phyloP scores from a whole-genome alignment of 2,888 invertebrate genomes.

The Eretmocerus hayati region DNA sequence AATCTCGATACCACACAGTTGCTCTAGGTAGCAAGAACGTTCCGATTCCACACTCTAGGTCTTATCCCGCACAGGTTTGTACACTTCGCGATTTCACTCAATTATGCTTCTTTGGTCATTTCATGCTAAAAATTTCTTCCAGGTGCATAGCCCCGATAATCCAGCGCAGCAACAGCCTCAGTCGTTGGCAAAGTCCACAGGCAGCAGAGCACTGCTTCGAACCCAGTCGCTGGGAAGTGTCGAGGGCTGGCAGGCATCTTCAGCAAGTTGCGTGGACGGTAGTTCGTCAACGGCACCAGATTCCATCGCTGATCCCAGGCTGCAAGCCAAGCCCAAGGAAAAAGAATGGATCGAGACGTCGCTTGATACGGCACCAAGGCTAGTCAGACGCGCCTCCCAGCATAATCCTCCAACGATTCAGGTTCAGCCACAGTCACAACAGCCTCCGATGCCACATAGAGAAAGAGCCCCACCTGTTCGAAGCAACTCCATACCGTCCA shows the following conservation, averaged over 20 bases:
- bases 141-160: too few relatives aligned
- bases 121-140: too few relatives aligned
- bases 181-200: neutral
- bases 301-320: slow-evolving; percentile 27
- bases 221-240: slow-evolving; percentile 58
- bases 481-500: slow-evolving; percentile 21
- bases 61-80: neutral
- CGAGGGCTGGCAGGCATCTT: slow-evolving; percentile 40
- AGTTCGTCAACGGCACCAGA: slow-evolving; percentile 24
- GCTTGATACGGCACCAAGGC: neutral
- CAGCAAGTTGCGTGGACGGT: neutral
- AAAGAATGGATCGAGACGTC: slow-evolving; percentile 68
- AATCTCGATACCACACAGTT: slow-evolving; percentile 34
- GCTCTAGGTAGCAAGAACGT: slow-evolving; percentile 24
- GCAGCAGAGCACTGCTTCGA: slow-evolving; percentile 45
- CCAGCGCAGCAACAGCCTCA: slow-evolving; percentile 15
- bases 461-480: slow-evolving; percentile 21
- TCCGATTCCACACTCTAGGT: slow-evolving; percentile 15
- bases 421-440: neutral
- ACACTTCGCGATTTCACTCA: too few relatives aligned
- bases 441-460: slow-evolving; percentile 5
- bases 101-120: too few relatives aligned
- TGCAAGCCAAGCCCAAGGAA: slow-evolving; percentile 46
- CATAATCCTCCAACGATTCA: slow-evolving; percentile 10
- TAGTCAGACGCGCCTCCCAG: slow-evolving; percentile 13